phyloP scores from a whole-genome alignment of 2,888 invertebrate genomes.

The Leptopilina myrica region DNA sequence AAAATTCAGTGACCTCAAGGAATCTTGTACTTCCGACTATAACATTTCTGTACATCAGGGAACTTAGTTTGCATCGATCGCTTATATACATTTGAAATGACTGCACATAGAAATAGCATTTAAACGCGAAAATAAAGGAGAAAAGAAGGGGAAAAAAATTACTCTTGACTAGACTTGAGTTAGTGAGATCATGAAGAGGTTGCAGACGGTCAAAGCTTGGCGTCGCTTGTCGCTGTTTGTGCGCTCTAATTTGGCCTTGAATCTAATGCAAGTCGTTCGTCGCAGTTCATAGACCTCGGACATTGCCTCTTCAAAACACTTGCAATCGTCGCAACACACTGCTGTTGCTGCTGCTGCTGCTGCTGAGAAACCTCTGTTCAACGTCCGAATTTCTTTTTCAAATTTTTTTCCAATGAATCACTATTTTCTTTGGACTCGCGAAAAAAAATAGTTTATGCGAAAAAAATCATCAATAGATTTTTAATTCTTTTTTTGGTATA shows the following conservation, averaged over 20 bases:
- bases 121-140: conserved; percentile 7
- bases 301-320: conserved; percentile 57
- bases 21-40: conserved; percentile 23
- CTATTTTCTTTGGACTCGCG: neutral
- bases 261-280: conserved; percentile 70
- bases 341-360: neutral
- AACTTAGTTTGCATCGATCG: conserved; percentile 28
- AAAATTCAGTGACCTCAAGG: conserved; percentile 35
- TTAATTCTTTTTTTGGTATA: no score
- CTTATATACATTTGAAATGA: conserved; percentile 11
- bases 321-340: conserved; percentile 26
- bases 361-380: conserved; percentile 14
- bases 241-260: conserved; percentile 73
- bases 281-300: conserved; percentile 68
- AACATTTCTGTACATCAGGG: conserved; percentile 25
- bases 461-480: no score
- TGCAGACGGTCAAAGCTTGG: conserved; percentile 52
- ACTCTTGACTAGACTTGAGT: conserved; percentile 47
- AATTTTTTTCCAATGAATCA: conserved; percentile 36
- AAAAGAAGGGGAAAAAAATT: conserved; percentile 7
- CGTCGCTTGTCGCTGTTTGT: conserved; percentile 50
- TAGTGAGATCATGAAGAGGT: conserved; percentile 51
- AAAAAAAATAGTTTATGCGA: no score
- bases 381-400: conserved; percentile 15
- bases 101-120: conserved; percentile 31